Evolutionary conservation across 1,140 invertebrate species (phyloP), one percentile per base, ranked within the genome.

Genomic region (Telenomus remus): DNA sequence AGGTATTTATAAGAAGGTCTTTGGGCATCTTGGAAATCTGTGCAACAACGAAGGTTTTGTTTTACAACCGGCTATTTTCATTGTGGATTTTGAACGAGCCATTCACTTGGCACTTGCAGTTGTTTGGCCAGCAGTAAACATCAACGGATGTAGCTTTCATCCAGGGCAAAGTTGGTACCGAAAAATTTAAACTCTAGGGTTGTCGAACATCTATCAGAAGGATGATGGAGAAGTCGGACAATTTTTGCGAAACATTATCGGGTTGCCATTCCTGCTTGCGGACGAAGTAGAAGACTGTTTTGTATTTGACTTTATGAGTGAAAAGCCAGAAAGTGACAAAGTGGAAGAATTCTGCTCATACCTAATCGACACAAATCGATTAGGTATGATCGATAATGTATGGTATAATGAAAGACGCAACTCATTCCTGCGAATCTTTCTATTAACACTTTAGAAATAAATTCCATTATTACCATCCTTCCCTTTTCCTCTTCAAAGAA

Each of bases 201-300:
- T 59, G 16, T 11, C 1, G 1, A 5, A 0, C 12, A 19, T 34
- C 12, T 57, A 46, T 13, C 12, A 12, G 12, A 12, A 12, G 0
- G 8, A 13, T 11, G 34, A 33, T 33, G 19, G 12, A 3, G 47
- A 50, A 50, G n/a, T 65, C 1, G 51, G 34, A 10, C 6, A 44
- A 13, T 69, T 46, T 42, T 37, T 69, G 12, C 59, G 59, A 19
- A 0, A 16, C 1, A 33, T 69, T 13, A 59, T 69, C 14, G 55
- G 55, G 0, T 44, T 69, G 3, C 42, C 59, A 37, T 63, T 50
- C 47, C 12, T 71, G 47, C 19, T 50, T 37, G 4, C 49, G 0
- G 9, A 27, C 0, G 53, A 72, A 44, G 35, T 64, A 1, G 37
- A 4, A 27, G 47, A 71, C 14, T 71, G 53, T 47, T 63, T 63